Conservation (phyloP, 2,113 vertebrate species). For the Xiphophorus maculatus region DNA sequence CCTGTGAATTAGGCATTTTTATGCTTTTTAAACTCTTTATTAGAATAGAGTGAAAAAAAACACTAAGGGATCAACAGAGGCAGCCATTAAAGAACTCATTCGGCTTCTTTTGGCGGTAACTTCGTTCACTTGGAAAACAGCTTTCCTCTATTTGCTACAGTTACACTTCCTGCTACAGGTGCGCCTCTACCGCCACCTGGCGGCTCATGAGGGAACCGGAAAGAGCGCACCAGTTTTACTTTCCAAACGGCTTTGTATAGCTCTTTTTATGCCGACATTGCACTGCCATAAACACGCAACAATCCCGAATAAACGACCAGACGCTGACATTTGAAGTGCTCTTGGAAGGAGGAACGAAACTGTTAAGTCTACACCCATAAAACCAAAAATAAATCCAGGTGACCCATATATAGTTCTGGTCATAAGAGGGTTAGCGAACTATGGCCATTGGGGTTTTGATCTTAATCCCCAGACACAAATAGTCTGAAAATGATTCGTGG, state of each 20-base stretch:
- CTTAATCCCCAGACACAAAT: no score
- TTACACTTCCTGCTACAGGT: conserved; percentile 5
- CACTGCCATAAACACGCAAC: no score
- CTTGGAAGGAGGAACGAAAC: not conserved
- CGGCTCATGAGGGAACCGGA: conserved; percentile 10
- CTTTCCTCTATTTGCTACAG: not conserved
- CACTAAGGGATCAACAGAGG: not conserved
- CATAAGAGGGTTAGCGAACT: not conserved
- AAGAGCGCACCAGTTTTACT: not conserved
- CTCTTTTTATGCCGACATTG: no score
- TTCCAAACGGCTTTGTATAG: not conserved
- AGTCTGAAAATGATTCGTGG: no score
- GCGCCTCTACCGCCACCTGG: conserved; percentile 50
- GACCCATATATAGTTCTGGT: not conserved
- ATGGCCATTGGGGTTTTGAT: no score
- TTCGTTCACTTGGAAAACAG: not conserved
- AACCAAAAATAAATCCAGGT: not conserved
- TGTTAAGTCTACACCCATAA: not conserved
- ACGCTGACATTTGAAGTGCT: not conserved
- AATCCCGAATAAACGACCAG: no score
- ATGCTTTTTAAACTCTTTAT: not conserved
- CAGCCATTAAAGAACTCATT: not conserved
- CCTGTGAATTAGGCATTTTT: not conserved
- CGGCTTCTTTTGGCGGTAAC: not conserved
- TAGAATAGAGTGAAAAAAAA: not conserved